Base-by-base conservation (phyloP, 1,140 invertebrate genomes). In the Akabosia matsudoensis region DNA sequence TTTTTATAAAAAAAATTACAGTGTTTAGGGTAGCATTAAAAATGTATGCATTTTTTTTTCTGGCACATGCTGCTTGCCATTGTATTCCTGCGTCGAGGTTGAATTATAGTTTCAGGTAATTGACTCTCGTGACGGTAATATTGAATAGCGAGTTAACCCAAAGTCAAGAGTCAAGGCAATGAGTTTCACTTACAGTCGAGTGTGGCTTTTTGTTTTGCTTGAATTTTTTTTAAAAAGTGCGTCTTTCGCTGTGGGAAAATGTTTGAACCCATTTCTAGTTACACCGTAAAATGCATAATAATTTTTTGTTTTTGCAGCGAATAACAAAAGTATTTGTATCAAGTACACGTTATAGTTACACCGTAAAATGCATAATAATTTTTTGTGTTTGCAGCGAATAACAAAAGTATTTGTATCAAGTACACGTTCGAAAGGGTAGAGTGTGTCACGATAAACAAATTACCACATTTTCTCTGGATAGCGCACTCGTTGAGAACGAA, bases 251-350 rank as follows among this genome's bases (percentile, higher is more conserved):
- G 61, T 67, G 61, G 61, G 61, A 67, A 67, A 67, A 67, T 13
- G 26, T 67, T 10, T 67, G 61, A 67, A 67, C 61, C 61, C 61
- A 67, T 67, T 67, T 67, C 61, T 67, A 22, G 13, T 31, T 30
- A 30, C 61, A 67, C 61, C 30, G 61, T 56, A 56, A 10, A 56
- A 56, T n/a, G 14, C 54, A 4, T 10, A 45, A 45, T 7, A 45
- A 7, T 45, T 45, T 7, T 45, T 18, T 45, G 18, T 45, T 45
- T 45, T 45, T 45, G 37, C 37, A 10, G 37, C 37, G 18, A 45
- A 45, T 45, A 18, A n/a, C n/a, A n/a, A n/a, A n/a, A n/a, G n/a
- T n/a, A n/a, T n/a, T n/a, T n/a, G n/a, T n/a, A n/a, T n/a, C n/a
- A n/a, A n/a, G n/a, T n/a, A n/a, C n/a, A n/a, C n/a, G n/a, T 67